phyloP scores from a whole-genome alignment of 2,888 invertebrate species.

The Luperina testacea region DNA sequence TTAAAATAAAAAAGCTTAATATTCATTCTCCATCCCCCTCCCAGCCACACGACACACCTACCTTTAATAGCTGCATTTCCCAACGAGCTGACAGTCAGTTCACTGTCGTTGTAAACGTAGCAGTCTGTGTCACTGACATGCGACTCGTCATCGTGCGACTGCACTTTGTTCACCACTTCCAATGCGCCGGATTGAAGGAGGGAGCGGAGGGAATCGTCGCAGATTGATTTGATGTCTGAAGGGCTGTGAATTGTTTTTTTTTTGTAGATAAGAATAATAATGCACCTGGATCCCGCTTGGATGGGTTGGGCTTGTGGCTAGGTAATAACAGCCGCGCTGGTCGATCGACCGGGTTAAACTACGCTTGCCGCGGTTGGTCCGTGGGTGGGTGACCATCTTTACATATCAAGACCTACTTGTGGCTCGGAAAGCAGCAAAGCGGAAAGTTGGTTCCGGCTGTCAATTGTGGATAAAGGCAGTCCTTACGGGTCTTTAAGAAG shows the following conservation, averaged over 20 bases:
- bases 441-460: no score
- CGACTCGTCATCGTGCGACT: constrained; percentile 1
- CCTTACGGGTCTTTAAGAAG: no score
- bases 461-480: no score
- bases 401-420: no score
- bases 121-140: constrained; percentile 22
- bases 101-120: constrained; percentile 76
- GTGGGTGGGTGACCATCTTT: no score
- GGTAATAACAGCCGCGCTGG: no score
- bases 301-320: no score
- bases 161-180: constrained; percentile 61
- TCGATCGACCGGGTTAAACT: no score
- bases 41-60: constrained; percentile 60
- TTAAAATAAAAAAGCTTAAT: background rate
- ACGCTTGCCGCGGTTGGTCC: no score
- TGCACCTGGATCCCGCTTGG: no score
- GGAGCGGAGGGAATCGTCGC: constrained; percentile 74
- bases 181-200: constrained; percentile 77
- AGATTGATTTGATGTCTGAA: constrained; percentile 74
- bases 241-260: constrained; percentile 52
- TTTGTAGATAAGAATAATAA: background rate
- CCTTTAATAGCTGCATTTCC: constrained; percentile 96
- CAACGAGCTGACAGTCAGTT: constrained; percentile 91
- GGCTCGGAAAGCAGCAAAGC: no score
- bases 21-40: background rate